Base-by-base conservation (phyloP, 2,797 vertebrate species). In the Xyrichtys novacula region DNA sequence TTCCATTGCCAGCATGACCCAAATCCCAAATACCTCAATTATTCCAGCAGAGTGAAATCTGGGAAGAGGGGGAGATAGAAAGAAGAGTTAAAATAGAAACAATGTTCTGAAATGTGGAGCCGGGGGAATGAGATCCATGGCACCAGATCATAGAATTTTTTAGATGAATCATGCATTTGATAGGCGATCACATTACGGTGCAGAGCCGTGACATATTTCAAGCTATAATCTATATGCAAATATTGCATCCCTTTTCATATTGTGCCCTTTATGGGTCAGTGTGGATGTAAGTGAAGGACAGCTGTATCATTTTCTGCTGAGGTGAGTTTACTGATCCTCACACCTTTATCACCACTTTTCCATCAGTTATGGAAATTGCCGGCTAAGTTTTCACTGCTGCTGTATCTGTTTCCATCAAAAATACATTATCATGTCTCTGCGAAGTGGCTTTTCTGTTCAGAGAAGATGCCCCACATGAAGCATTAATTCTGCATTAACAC, bases 141-240 rank as follows among this genome's bases (percentile, higher is more conserved):
- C 80, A 84, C 20, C 55, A 73, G 76, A 88, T 86, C 82, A 84
- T 74, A 81, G 54, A 65, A 64, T 59, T 71, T 55, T 55, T 62
- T 44, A 60, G 56, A 79, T 74, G 71, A 87, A 82, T 75, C 67
- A 58, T 76, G 65, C 52, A 55, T 72, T 62, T 79, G 50, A 77
- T 65, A 71, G 74, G 77, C 65, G 9, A 78, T 81, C 76, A 61
- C 57, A 80, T 81, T 81, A 79, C 14, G 1, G 62, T 31, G 44
- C 32, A 54, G 65, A 60, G 53, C 78, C 48, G 55, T 72, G 68
- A 81, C 71, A 81, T 71, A 74, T 79, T 83, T 73, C 57, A 71
- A 29, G n/a, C 54, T 84, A 84, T 81, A 83, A 87, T 90, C 75
- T 88, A 85, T 85, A 85, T 90, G 88, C 82, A 84, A 89, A 90